Evolutionary conservation across 2,113 vertebrate genomes (phyloP), one percentile per base, ranked within the genome.

Genomic region (Setophaga coronata): DNA sequence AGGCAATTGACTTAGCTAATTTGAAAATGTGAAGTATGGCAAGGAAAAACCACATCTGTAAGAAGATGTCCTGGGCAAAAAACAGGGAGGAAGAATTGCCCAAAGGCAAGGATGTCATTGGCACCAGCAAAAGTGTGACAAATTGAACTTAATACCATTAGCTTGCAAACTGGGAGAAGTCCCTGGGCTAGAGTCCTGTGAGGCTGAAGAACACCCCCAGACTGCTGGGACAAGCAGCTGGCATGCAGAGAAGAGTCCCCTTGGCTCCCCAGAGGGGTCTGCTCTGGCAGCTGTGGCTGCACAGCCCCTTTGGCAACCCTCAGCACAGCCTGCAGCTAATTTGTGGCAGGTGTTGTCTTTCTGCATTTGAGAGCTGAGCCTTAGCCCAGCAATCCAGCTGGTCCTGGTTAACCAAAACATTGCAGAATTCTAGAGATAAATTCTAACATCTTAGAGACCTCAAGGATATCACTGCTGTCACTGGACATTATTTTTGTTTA

Each of bases 101-200:
- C 50, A 20, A 82, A 82, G 10, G 34, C 61, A 47, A 57, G 8
- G 12, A 28, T 28, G 28, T 15, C 29, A 23, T 0, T 45, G 60
- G 54, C 38, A 18, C 19, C 10, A 20, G 7, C 29, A 36, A 70
- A 89, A 64, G 45, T 8, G 15, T 8, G 2, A 82, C 40, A 82
- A 51, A 74, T 14, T 12, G 19, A n/a, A 47, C 23, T 47, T 25
- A 18, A 31, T 10, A 5, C 12, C 29, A 11, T 56, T 60, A 61
- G 11, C 14, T 28, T 51, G 45, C 23, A 74, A 42, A 56, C 6
- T 12, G 11, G 34, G 53, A 92, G 66, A 61, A 79, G 57, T 8
- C 31, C 23, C n/a, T 74, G 36, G 19, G 5, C 50, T 0, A 0
- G 9, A 10, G 36, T 47, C 23, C 47, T 4, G 0, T 10, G 11